Percentiles rank a stretch among this genome's conserved stretches.
Evolutionary conservation across 2,113 vertebrate genomes (phyloP).

Genomic region (Campylomormyrus numenius): DNA sequence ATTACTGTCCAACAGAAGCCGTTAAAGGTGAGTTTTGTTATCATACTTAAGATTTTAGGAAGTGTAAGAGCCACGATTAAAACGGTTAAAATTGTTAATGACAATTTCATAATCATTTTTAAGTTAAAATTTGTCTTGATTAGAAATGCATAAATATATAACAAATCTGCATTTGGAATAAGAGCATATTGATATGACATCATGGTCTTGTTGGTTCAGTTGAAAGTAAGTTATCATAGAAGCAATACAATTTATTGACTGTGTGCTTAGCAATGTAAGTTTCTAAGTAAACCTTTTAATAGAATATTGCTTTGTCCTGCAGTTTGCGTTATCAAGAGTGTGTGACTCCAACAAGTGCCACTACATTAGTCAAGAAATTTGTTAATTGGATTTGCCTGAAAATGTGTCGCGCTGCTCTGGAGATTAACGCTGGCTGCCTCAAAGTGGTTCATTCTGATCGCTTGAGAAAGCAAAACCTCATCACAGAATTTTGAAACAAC

Average conservation of each 20-base stretch:
- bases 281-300: background rate
- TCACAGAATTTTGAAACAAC: background rate
- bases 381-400: too few species aligned
- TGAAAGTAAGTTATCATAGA: background rate
- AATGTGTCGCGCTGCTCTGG: too few species aligned
- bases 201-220: background rate
- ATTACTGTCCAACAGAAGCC: constrained; percentile 40
- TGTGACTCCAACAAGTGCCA: too few species aligned
- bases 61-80: background rate
- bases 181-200: background rate
- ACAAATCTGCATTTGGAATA: background rate
- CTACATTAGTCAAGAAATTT: too few species aligned
- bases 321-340: background rate
- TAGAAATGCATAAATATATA: background rate
- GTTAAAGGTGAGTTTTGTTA: constrained; percentile 55
- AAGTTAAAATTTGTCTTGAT: background rate
- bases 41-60: background rate
- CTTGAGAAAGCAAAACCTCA: background rate
- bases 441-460: background rate
- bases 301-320: background rate
- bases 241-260: background rate
- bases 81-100: background rate
- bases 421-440: too few species aligned
- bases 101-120: background rate
- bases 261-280: background rate